A percentile compares a stretch with the other conserved stretches of the same genome.
These are phyloP conservation scores for Sylvia atricapilla DNA, from an alignment of 2,113 vertebrate genomes.

Conservation along the genomic window DNA sequence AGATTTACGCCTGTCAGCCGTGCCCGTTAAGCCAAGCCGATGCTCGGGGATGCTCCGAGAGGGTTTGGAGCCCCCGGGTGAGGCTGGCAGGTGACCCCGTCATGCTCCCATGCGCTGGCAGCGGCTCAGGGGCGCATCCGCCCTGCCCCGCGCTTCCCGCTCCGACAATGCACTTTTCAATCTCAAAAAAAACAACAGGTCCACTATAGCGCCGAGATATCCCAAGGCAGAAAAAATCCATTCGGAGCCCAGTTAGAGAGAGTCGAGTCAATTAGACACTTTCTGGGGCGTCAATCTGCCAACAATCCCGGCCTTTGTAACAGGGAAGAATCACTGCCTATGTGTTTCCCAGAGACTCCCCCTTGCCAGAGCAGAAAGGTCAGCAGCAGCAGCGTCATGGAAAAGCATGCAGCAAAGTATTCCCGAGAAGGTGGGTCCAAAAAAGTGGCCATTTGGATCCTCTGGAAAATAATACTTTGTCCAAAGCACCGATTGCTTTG, in stretches of 20 bases:
- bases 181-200: constrained; percentile 65
- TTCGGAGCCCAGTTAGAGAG: constrained; percentile 55
- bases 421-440: constrained; percentile 29
- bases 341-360: constrained; percentile 45
- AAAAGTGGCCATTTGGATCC: not conserved
- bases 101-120: not conserved
- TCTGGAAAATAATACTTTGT: not conserved
- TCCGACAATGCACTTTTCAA: constrained; percentile 67
- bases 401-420: constrained; percentile 54
- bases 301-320: constrained; percentile 79
- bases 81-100: not conserved
- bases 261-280: constrained; percentile 69
- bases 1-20: not conserved
- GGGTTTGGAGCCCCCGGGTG: not conserved
- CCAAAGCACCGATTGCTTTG: not conserved
- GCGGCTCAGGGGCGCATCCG: not conserved
- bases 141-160: not conserved
- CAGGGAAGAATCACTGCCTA: constrained; percentile 70
- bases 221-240: constrained; percentile 64
- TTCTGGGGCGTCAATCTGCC: constrained; percentile 58
- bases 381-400: constrained; percentile 65
- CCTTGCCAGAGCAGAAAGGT: constrained; percentile 72
- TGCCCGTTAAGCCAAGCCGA: not conserved
- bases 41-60: not conserved
- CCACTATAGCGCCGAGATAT: constrained; percentile 64